These are phyloP conservation scores for Amiota mariae DNA, from an alignment of 2,888 invertebrate genomes.

Conservation along the genomic window DNA sequence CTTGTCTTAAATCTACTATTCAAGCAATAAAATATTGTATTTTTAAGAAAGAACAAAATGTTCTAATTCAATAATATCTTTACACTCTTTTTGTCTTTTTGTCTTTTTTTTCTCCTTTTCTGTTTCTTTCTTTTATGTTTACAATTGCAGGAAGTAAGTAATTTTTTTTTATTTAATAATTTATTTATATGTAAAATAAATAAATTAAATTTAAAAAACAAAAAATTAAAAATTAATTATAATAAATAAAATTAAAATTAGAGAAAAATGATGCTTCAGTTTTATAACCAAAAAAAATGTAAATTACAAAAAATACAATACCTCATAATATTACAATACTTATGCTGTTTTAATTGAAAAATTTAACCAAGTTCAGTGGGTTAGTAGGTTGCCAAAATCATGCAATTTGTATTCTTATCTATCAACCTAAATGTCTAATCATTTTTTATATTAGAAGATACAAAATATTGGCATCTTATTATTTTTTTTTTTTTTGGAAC, in stretches of 20 bases:
- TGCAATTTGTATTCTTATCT: too few species aligned
- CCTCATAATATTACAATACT: constrained; percentile 9
- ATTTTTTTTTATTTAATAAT: constrained; percentile 60
- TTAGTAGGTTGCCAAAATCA: too few species aligned
- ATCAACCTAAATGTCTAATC: too few species aligned
- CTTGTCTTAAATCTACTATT: constrained; percentile 51
- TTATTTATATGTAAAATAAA: constrained; percentile 33
- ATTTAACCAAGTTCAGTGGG: neutral
- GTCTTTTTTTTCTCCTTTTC: constrained; percentile 49
- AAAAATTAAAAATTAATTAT: constrained; percentile 10
- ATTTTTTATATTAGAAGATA: too few species aligned
- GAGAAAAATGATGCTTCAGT: neutral
- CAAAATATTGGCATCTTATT: too few species aligned
- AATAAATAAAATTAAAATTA: neutral
- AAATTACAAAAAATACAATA: constrained; percentile 34
- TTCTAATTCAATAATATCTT: constrained; percentile 48
- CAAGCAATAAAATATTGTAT: neutral
- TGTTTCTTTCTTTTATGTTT: constrained; percentile 64
- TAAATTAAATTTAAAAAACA: neutral
- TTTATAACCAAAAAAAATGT: constrained; percentile 43
- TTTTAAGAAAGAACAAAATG: constrained; percentile 1
- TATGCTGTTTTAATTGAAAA: neutral
- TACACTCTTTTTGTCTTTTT: constrained; percentile 52
- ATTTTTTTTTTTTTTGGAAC: too few species aligned
- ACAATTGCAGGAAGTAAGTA: constrained; percentile 74